These are phyloP conservation scores for Acrocera orbiculus DNA, from an alignment of 2,888 invertebrate genomes.

Conservation along the genomic window DNA sequence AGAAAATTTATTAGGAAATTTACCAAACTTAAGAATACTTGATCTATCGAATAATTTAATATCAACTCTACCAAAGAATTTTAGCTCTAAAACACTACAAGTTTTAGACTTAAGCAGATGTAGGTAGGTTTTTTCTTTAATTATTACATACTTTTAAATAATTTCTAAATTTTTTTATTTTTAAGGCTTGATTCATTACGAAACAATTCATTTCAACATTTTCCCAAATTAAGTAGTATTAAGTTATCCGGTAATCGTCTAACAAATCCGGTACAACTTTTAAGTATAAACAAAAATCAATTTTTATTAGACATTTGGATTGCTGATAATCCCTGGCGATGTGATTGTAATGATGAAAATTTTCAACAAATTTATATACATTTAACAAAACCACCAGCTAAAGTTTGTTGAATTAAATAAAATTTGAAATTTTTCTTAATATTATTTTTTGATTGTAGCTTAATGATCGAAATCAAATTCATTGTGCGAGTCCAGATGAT, in stretches of 20 bases:
- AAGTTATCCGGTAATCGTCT: conserved; percentile 55
- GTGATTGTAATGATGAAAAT: conserved; percentile 44
- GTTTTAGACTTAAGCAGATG: conserved; percentile 35
- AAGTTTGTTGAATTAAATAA: conserved; percentile 23
- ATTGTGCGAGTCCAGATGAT: conserved; percentile 47
- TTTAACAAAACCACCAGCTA: conserved; percentile 38
- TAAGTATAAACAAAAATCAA: conserved; percentile 41
- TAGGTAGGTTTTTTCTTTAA: too few relatives aligned
- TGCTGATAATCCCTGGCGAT: conserved; percentile 60
- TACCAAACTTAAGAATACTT: conserved; percentile 40
- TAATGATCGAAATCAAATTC: conserved; percentile 30
- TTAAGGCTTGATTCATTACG: too few relatives aligned
- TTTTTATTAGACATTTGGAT: conserved; percentile 41
- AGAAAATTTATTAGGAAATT: conserved; percentile 37
- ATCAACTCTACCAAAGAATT: conserved; percentile 39
- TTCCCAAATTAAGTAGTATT: conserved; percentile 41
- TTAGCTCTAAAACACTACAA: conserved; percentile 42
- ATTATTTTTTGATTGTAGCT: neutral
- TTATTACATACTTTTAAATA: too few relatives aligned
- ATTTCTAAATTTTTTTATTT: too few relatives aligned
- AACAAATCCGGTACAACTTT: conserved; percentile 40
- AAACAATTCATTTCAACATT: conserved; percentile 40
- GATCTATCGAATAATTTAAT: conserved; percentile 50
- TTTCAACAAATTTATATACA: conserved; percentile 45
- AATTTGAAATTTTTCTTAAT: neutral